These are phyloP conservation scores for Drosophila willistoni DNA, from an alignment of 1,140 invertebrate species.

Conservation along the genomic window DNA sequence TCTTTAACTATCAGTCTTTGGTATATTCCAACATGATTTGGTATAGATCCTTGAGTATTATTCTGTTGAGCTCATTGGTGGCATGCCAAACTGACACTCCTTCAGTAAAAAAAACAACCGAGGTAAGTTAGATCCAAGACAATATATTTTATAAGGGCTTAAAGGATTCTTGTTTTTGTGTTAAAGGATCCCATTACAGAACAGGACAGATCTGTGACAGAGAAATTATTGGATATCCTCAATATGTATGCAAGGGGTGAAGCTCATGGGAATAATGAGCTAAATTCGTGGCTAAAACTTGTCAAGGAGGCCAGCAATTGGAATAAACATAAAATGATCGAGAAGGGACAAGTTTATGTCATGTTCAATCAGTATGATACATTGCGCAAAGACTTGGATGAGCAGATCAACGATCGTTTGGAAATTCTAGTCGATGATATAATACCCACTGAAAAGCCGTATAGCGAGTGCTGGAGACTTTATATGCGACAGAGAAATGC, in stretches of 20 bases:
- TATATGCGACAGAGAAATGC: constrained; percentile 7
- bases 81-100: neutral
- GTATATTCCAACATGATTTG: neutral
- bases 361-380: neutral
- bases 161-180: neutral
- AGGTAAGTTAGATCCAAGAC: neutral
- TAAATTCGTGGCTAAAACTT: neutral
- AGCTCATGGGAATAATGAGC: neutral
- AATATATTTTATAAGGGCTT: neutral
- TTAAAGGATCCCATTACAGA: neutral
- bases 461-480: neutral
- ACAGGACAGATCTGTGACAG: neutral
- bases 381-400: constrained; percentile 23
- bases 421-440: neutral
- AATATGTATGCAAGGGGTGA: neutral
- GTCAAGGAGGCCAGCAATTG: neutral
- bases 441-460: neutral
- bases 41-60: neutral
- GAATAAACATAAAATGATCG: neutral
- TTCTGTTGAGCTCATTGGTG: neutral
- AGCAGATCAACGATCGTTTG: constrained; percentile 16
- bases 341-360: neutral
- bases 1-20: neutral
- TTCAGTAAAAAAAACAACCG: neutral
- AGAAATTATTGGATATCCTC: neutral